Evolutionary conservation across 2,113 vertebrate genomes (phyloP), one percentile per base, ranked within the genome.

Genomic region (Crotalus horridus): DNA sequence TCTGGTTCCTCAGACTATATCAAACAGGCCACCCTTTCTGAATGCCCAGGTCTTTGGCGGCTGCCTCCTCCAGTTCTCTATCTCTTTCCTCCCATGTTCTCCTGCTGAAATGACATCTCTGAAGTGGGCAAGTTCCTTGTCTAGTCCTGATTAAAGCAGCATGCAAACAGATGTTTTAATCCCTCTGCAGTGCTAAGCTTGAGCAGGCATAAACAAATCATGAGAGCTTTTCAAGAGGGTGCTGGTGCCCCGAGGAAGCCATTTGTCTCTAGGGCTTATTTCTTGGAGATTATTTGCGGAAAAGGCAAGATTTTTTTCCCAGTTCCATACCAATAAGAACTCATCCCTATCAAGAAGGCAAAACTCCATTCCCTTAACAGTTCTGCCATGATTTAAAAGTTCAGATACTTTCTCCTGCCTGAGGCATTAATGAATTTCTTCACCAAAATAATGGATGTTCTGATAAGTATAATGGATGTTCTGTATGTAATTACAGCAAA

Each of bases 261-360:
- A 96, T 96, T 91, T 95, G 91, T 96, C 95, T 96, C 95, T 89
- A 86, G 92, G 91, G 94, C 94, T 96, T 94, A 96, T 95, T 96
- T 95, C 96, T 96, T 96, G 94, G 94, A 96, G 95, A 93, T 86
- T 95, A 94, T 96, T 96, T 96, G 95, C 95, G 94, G 95, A 95
- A 96, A 91, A 95, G 2, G 93, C 95, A 54, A 33, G 51, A 48
- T 88, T 43, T 51, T 95, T 95, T 95, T 94, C 94, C 53, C 94
- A 94, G 93, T 86, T 64, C 90, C 96, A 92, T 93, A 85, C 43
- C 48, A 87, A 26, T 39, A 91, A 91, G 95, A 94, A 92, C 91
- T 97, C 92, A 93, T 95, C 94, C 93, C 90, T 56, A 90, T 88
- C 85, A 91, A 93, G 92, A 94, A 59, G 88, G 90, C 89, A 87